Percentiles rank a stretch among this genome's conserved stretches.
These are phyloP conservation scores for Leuctra nigra DNA, from an alignment of 2,888 invertebrate species.

Conservation along the genomic window DNA sequence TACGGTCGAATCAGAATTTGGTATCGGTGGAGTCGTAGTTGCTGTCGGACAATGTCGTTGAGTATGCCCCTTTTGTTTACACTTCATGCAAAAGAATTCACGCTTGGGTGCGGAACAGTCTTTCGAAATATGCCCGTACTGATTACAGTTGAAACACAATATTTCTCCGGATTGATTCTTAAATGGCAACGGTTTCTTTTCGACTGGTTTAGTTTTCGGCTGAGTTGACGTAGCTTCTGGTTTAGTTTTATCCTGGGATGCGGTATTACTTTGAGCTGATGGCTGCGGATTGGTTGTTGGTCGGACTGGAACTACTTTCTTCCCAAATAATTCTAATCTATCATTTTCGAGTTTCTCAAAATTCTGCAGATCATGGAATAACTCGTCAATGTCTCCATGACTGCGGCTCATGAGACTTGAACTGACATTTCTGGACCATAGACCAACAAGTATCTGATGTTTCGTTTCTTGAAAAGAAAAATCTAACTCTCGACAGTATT, in stretches of 20 bases:
- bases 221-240: no score
- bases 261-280: no score
- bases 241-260: no score
- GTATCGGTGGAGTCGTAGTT: background rate
- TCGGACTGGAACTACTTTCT: no score
- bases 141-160: conserved; percentile 2
- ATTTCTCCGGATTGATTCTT: no score
- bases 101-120: background rate
- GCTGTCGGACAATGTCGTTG: background rate
- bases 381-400: background rate
- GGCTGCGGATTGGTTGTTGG: no score
- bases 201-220: no score
- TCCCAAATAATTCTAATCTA: no score
- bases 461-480: no score
- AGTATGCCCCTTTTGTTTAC: background rate
- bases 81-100: background rate
- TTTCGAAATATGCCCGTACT: background rate
- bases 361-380: background rate
- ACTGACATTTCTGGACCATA: background rate
- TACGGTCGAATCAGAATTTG: background rate
- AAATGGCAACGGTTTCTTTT: no score
- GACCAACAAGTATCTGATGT: background rate
- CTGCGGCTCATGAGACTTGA: no score
- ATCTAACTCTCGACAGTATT: no score
- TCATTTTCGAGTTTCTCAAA: background rate